Base-by-base conservation (phyloP, 2,113 vertebrate species). In the Leptobrachium leishanense region DNA sequence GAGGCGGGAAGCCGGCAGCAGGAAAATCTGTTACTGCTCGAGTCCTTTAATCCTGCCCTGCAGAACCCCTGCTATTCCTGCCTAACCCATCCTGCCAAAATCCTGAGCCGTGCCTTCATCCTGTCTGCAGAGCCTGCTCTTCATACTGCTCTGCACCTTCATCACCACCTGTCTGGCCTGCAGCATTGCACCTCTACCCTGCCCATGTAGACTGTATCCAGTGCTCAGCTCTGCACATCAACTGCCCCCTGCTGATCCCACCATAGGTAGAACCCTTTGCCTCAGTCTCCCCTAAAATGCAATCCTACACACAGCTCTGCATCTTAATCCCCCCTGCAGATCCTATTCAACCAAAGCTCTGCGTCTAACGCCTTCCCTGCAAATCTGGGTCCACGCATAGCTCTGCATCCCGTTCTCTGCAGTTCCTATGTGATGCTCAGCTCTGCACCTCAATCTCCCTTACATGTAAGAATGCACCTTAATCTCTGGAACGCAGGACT, bases 11-110 rank as follows among this genome's bases (percentile, higher is more conserved):
- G 70, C 62, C 70, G 40, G 77, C 69, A 79, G 62, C 62, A 54
- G 62, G 62, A 43, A 43, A 67, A 79, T 72, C 62, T 73, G 44
- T 20, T 67, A 13, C 69, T 79, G 75, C 66, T 10, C 43, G 75
- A 68, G 74, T 43, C 69, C 77, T 80, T 74, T 80, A 80, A 74
- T 80, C 77, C 72, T 44, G 46, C 69, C 69, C 69, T 43, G 68
- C 76, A 53, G 68, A 79, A 43, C 57, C 55, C 57, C 76, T 44
- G 31, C 68, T 65, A 71, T 68, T 50, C 67, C 43, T 71, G 68
- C 68, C 70, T 12, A 42, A n/a, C 72, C 55, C 72, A 1, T n/a
- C 2, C 67, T 68, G 43, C 42, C 10, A 43, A 43, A 12, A 67
- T 3, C 3, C 6, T 4, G 66, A 54, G 3, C 53, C 59, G 53